Conservation (phyloP, 2,797 vertebrate species). For the Pygocentrus nattereri region DNA sequence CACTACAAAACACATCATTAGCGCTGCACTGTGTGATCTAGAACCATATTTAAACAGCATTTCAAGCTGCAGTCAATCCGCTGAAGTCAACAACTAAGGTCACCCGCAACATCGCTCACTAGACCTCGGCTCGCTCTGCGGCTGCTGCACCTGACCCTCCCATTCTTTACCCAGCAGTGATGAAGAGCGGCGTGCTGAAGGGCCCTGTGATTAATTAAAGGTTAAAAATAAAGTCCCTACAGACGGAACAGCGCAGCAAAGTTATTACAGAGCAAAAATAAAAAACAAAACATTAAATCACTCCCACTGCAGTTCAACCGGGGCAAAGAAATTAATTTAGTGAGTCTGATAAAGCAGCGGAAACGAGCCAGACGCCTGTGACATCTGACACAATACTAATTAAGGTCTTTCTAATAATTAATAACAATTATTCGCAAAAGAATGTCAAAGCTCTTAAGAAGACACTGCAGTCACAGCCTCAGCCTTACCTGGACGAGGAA, state of each 20-base stretch:
- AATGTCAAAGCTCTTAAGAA: neutral
- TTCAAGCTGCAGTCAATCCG: too few relatives aligned
- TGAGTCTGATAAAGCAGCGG: neutral
- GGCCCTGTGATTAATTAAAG: conserved; percentile 26
- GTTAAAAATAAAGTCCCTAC: conserved; percentile 22
- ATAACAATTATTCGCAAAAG: neutral
- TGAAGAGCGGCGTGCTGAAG: conserved; percentile 1
- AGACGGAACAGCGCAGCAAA: neutral
- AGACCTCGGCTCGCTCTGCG: neutral
- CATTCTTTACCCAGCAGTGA: neutral
- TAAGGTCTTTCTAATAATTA: neutral
- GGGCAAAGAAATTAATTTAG: neutral
- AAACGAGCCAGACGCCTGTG: neutral
- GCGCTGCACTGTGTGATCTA: too few relatives aligned
- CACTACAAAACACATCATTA: too few relatives aligned
- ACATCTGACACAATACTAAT: neutral
- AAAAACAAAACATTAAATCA: conserved; percentile 5
- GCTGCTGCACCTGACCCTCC: neutral
- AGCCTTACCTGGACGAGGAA: conserved; percentile 98
- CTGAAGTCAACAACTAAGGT: neutral
- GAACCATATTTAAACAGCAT: too few relatives aligned
- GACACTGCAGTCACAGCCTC: neutral
- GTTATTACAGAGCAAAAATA: neutral
- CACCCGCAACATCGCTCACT: neutral
- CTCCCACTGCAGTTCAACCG: neutral